Base-by-base conservation (phyloP, 2,888 invertebrate species). In the Chrysolina haemoptera region DNA sequence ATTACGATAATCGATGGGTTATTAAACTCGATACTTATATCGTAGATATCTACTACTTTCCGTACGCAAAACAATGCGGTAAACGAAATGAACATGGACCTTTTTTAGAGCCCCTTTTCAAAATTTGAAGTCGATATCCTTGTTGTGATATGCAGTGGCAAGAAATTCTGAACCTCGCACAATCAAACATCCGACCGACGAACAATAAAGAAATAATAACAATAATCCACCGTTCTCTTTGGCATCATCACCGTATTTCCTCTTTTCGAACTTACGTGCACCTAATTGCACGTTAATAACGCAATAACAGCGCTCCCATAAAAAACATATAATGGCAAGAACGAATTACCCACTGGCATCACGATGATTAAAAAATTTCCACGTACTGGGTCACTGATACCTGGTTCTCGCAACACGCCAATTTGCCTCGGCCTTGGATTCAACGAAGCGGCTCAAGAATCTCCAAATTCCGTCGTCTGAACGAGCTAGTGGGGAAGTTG, bases 351-450 rank as follows among this genome's bases (percentile, higher is more conserved):
- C 59, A 59, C 59, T 35, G 27, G 59, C 59, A 59, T 59, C 27
- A 59, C 59, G 59, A 27, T 10, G 6, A 59, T 59, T 59, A 59
- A 59, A 59, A 62, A 62, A 68, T 43, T 43, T 27, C 53, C 27
- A 68, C 46, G 62, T 68, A 46, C 41, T 70, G 53, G 64, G 70
- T 70, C 55, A 64, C 70, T 70, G 70, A 70, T 70, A 70, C 53
- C 41, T 22, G 27, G 10, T 43, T 2, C 22, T 65, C 48, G 10
- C 35, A 8, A 35, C 50, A 66, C 50, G 48, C 66, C n/a, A 27
- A 35, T 48, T 11, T 27, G 16, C 35, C 16, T 50, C 27, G 83
- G 79, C 81, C 82, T 80, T 81, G 79, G 84, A 84, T 81, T 77
- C 84, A 78, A 82, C 78, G 82, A 50, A 74, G 82, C 82, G 75